A percentile compares a stretch with the other conserved stretches of the same genome.
These are phyloP conservation scores for Alca torda DNA, from an alignment of 2,797 vertebrate species.

Conservation along the genomic window DNA sequence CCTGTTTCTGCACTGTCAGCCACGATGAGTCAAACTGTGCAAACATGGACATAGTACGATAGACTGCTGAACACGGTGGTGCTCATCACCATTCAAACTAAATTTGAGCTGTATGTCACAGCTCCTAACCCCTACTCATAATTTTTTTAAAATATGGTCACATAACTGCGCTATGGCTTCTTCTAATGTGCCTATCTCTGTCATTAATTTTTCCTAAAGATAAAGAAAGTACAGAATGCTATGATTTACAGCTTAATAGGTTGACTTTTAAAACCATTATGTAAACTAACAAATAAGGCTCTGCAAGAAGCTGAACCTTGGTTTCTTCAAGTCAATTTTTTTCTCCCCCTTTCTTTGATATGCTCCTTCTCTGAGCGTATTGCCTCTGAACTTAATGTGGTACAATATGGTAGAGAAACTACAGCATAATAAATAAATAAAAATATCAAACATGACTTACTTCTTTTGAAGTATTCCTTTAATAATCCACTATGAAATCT, in stretches of 20 bases:
- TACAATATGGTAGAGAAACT: not conserved
- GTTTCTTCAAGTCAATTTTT: slow-evolving; percentile 32
- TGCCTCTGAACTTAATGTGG: slow-evolving; percentile 33
- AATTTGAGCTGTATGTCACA: slow-evolving; percentile 27
- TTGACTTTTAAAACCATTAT: slow-evolving; percentile 49
- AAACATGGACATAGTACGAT: not conserved
- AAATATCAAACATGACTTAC: not conserved
- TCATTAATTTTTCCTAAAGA: slow-evolving; percentile 57
- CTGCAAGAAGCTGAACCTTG: slow-evolving; percentile 24
- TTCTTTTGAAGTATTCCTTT: not conserved
- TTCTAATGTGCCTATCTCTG: slow-evolving; percentile 30
- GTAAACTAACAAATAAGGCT: slow-evolving; percentile 57
- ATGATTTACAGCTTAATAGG: slow-evolving; percentile 48
- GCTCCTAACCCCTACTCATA: slow-evolving; percentile 9
- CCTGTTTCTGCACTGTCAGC: not conserved
- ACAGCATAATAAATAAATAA: not conserved
- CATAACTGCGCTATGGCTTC: not conserved
- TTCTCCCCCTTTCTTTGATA: not conserved
- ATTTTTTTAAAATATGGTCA: slow-evolving; percentile 5
- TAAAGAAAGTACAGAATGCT: slow-evolving; percentile 12
- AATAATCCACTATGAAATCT: not conserved
- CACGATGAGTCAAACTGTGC: slow-evolving; percentile 1
- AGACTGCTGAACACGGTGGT: not conserved
- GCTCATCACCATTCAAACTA: slow-evolving; percentile 44
- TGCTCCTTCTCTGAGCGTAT: slow-evolving; percentile 42